A percentile compares a stretch with the other conserved stretches of the same genome.
Conservation (phyloP, 2,113 vertebrate genomes). For the Xiphophorus maculatus region DNA sequence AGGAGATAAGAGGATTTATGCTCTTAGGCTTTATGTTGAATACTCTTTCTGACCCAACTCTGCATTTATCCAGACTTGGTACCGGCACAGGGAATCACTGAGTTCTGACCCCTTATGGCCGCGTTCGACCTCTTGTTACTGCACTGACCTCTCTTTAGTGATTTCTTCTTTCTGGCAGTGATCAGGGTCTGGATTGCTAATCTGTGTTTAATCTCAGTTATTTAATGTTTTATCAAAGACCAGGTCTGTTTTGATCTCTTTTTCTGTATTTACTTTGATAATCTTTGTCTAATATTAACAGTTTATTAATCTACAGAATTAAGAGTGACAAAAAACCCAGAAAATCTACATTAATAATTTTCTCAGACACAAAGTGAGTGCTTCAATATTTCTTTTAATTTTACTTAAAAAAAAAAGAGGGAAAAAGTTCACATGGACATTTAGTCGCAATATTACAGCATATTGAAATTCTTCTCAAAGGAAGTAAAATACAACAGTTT, state of each 20-base stretch:
- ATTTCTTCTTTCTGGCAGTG: no score
- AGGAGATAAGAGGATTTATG: background rate
- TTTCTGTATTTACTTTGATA: background rate
- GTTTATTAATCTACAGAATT: background rate
- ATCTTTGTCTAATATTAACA: background rate
- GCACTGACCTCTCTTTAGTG: no score
- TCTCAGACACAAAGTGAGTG: background rate
- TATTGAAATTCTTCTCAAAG: conserved; percentile 77
- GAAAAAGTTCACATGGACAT: conserved; percentile 80
- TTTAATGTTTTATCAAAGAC: background rate
- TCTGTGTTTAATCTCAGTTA: background rate
- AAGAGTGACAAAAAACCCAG: background rate
- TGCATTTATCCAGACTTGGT: no score
- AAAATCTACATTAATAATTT: background rate
- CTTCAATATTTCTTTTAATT: conserved; percentile 76
- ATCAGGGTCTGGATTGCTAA: no score
- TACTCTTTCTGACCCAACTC: no score
- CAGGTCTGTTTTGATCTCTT: background rate
- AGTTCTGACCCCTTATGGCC: no score
- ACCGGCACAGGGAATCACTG: no score
- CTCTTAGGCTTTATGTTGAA: background rate
- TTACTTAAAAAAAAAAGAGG: conserved; percentile 78
- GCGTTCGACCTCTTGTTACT: no score
- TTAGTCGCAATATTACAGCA: conserved; percentile 80
- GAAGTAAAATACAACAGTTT: conserved; percentile 80